A percentile compares a stretch with the other conserved stretches of the same genome.
These are phyloP conservation scores for Perithous albicinctus DNA, from an alignment of 2,888 invertebrate species.

Conservation along the genomic window DNA sequence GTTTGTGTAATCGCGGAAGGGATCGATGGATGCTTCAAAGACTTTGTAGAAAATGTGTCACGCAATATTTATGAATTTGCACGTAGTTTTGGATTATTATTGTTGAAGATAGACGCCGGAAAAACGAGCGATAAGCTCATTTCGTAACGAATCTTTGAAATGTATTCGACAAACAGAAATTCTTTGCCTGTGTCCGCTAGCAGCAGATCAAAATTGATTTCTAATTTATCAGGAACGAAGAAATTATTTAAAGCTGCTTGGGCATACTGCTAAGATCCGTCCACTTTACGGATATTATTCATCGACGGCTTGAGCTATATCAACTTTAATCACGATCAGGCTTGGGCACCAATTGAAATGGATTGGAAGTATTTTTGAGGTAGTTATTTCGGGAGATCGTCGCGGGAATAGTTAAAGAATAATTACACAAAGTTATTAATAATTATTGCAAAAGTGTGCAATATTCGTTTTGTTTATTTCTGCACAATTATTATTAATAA, in stretches of 20 bases:
- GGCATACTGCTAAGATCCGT: conserved; percentile 43
- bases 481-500: background rate
- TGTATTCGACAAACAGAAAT: background rate
- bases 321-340: background rate
- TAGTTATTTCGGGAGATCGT: too few relatives aligned
- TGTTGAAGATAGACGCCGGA: conserved; percentile 84
- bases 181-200: background rate
- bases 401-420: too few relatives aligned
- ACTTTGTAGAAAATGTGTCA: conserved; percentile 81
- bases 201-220: background rate
- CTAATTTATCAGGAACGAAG: background rate
- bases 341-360: background rate
- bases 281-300: conserved; percentile 50
- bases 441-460: too few relatives aligned
- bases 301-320: conserved; percentile 3
- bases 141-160: conserved; percentile 41
- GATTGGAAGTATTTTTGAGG: too few relatives aligned
- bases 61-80: conserved; percentile 84
- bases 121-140: conserved; percentile 59
- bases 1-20: conserved; percentile 75
- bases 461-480: background rate
- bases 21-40: conserved; percentile 71
- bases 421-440: background rate
- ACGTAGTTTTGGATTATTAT: conserved; percentile 85
- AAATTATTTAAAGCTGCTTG: conserved; percentile 1